Base-by-base conservation (phyloP, 2,797 vertebrate species). In the Scleropages formosus region DNA sequence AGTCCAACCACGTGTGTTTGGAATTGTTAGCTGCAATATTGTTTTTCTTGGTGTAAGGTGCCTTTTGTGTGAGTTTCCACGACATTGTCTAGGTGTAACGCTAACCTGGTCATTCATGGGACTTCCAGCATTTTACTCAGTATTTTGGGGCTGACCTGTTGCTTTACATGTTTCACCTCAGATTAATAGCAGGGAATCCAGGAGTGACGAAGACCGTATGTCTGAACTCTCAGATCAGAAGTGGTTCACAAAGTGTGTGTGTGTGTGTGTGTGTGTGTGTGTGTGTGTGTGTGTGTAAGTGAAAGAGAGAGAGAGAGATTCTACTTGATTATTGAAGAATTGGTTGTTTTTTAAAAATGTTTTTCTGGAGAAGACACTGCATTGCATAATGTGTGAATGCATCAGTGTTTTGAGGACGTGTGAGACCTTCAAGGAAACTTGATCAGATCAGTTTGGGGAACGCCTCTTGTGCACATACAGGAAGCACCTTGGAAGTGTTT, bases 41-140 rank as follows among this genome's bases (percentile, higher is more conserved):
- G 15, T 61, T 15, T 31, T 56, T 22, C 53, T 24, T 49, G 47
- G 47, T 27, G 49, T 70, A 26, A 3, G 68, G 68, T 70, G 68
- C 68, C 68, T 70, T 70, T 70, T 70, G 13, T 70, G 22, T 49
- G 46, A 68, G 49, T 16, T 11, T 47, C 3, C 47, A 44, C 47
- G 12, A 49, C 24, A 13, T 44, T 53, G 47, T 69, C 18, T 24
- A 15, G 47, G 46, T 53, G 22, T 20, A 22, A 11, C 53, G 12
- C 24, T 49, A 51, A 51, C 47, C 47, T 69, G 67, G 46, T 51
- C 16, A 53, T 15, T 69, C 67, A 69, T 27, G 47, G 44, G 18
- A 24, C 44, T 69, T n/a, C 8, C 31, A 27, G 26, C 44, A n/a
- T 46, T 39, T 7, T 6, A 65, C 13, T 65, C 47, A 27, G 12